A percentile compares a stretch with the other conserved stretches of the same genome.
Evolutionary conservation across 2,888 invertebrate species (phyloP).

Genomic region (Chymomyza caudatula): DNA sequence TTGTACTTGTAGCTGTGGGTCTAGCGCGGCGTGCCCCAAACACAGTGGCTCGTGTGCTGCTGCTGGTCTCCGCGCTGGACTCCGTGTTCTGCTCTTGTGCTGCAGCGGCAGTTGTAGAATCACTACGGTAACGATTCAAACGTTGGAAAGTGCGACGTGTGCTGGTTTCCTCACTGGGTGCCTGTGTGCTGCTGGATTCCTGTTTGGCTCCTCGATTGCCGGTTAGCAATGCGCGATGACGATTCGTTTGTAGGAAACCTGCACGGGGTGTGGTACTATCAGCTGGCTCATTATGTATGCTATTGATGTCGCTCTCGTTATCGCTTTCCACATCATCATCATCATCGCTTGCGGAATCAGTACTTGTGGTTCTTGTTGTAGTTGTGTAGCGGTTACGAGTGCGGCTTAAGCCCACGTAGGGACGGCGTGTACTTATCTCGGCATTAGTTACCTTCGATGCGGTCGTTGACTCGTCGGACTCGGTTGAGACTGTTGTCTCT

Average conservation of each 20-base stretch:
- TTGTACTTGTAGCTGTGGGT: conserved; percentile 25
- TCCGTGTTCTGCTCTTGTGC: neutral
- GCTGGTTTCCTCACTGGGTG: conserved; percentile 1
- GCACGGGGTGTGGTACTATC: conserved; percentile 21
- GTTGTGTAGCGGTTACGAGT: conserved; percentile 35
- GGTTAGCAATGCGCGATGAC: conserved; percentile 47
- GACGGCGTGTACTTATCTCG: conserved; percentile 38
- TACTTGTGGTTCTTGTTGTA: conserved; percentile 17
- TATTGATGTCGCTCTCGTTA: neutral
- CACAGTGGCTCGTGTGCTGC: neutral
- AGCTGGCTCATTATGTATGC: conserved; percentile 1
- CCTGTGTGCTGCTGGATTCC: neutral
- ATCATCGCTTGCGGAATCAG: neutral
- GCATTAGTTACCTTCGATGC: neutral
- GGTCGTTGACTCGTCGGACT: neutral
- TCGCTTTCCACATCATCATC: conserved; percentile 4
- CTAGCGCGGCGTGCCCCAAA: conserved; percentile 20
- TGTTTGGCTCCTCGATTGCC: neutral
- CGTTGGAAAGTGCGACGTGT: conserved; percentile 24
- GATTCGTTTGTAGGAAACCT: conserved; percentile 51
- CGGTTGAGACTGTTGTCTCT: neutral
- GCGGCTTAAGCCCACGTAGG: conserved; percentile 43
- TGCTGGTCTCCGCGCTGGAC: conserved; percentile 15
- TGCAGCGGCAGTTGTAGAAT: conserved; percentile 8
- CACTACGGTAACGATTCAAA: conserved; percentile 14